Evolutionary conservation across 2,113 vertebrate genomes (phyloP).

Genomic region (Eurypyga helias): DNA sequence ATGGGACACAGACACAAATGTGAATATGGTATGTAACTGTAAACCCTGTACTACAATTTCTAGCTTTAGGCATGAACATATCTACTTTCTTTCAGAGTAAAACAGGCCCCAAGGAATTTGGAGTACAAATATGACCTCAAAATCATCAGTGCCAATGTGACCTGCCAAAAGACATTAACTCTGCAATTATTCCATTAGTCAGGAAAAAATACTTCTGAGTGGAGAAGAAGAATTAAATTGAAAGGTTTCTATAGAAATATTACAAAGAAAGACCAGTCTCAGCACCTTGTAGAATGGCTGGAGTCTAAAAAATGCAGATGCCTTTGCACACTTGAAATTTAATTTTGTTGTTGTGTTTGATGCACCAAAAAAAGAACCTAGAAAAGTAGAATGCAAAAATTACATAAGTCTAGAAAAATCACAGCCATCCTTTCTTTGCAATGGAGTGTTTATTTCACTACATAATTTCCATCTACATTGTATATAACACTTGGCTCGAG

Average conservation of each 20-base stretch:
- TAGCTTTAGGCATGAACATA: neutral
- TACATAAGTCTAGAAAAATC: neutral
- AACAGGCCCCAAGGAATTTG: neutral
- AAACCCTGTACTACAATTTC: neutral
- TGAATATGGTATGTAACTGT: neutral
- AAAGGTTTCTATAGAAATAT: neutral
- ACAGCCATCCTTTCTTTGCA: neutral
- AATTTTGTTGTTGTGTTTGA: neutral
- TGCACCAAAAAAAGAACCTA: rapidly evolving
- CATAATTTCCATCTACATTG: neutral
- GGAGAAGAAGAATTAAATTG: neutral
- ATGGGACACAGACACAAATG: neutral
- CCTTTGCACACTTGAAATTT: neutral
- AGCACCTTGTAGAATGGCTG: neutral
- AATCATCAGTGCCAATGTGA: neutral
- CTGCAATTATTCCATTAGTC: neutral
- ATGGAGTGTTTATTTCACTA: neutral
- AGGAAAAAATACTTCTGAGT: neutral
- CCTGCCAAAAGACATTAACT: neutral
- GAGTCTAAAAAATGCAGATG: neutral
- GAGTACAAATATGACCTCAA: neutral
- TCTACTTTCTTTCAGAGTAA: slow-evolving; percentile 6
- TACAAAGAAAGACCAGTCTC: neutral
- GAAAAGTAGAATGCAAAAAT: neutral
- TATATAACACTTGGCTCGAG: neutral